Evolutionary conservation across 2,797 vertebrate genomes (phyloP).

Genomic region (Babyrousa celebensis): DNA sequence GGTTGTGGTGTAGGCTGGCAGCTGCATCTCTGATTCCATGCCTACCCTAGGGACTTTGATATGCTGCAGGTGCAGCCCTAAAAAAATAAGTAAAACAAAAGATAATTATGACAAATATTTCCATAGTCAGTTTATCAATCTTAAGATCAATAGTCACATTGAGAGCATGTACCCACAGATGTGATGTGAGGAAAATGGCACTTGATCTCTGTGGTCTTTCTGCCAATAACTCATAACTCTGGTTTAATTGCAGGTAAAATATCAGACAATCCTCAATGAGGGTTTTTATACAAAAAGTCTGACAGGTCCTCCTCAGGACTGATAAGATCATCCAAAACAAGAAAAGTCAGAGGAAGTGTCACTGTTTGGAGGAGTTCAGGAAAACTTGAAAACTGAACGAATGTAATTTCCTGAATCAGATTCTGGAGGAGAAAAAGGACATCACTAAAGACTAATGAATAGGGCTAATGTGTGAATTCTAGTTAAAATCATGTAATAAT

Average conservation of each 20-base stretch:
- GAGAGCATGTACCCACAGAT: background rate
- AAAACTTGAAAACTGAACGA: background rate
- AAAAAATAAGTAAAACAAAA: too few relatives aligned
- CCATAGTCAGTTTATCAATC: background rate
- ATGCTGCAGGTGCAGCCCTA: too few relatives aligned
- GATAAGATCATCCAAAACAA: background rate
- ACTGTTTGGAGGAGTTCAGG: background rate
- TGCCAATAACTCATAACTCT: background rate
- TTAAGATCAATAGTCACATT: background rate
- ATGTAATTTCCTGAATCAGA: background rate
- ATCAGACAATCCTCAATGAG: background rate
- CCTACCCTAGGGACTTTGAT: too few relatives aligned
- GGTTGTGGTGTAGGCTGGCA: too few relatives aligned
- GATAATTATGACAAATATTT: background rate
- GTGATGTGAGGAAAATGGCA: background rate
- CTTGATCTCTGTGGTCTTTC: background rate
- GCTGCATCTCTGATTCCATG: too few relatives aligned
- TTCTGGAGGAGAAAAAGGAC: background rate
- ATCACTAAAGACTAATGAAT: background rate
- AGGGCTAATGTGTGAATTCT: background rate
- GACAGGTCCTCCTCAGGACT: background rate
- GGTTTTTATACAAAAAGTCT: background rate
- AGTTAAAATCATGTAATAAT: too few relatives aligned
- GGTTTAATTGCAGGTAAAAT: background rate
- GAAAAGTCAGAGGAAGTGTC: background rate